Percentiles rank a stretch among this genome's conserved stretches.
Conservation (phyloP, 2,797 vertebrate species). For the Echiichthys vipera region DNA sequence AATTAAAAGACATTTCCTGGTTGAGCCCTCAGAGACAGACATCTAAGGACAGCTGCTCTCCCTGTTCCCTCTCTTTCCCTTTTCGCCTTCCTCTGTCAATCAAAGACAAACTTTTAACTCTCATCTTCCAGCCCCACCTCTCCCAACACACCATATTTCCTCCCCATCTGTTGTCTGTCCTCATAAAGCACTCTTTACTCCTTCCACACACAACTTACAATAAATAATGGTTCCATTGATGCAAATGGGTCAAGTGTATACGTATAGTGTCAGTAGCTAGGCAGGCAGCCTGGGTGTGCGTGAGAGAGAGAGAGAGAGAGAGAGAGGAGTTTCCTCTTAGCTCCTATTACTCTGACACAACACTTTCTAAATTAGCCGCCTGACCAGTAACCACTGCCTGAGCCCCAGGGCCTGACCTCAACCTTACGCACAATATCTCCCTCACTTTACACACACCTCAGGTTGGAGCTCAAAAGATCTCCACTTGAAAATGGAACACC, state of each 20-base stretch:
- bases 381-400: slow-evolving; percentile 38
- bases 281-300: slow-evolving; percentile 18
- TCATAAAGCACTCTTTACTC: background rate
- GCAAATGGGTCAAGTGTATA: slow-evolving; percentile 34
- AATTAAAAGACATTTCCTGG: slow-evolving; percentile 55
- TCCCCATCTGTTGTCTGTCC: slow-evolving; percentile 49
- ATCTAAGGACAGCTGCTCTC: slow-evolving; percentile 76
- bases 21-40: slow-evolving; percentile 63
- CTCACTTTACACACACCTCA: slow-evolving; percentile 7
- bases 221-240: slow-evolving; percentile 25
- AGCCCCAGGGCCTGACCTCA: slow-evolving; percentile 46
- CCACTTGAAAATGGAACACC: background rate
- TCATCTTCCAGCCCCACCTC: slow-evolving; percentile 15
- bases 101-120: slow-evolving; percentile 50
- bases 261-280: slow-evolving; percentile 17
- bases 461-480: background rate
- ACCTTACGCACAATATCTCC: slow-evolving; percentile 10
- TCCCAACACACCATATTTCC: slow-evolving; percentile 37
- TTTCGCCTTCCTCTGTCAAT: slow-evolving; percentile 52
- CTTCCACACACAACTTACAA: slow-evolving; percentile 3
- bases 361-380: slow-evolving; percentile 73
- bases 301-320: slow-evolving; percentile 9
- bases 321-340: slow-evolving; percentile 50
- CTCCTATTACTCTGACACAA: slow-evolving; percentile 74
- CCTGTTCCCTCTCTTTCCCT: slow-evolving; percentile 18